A percentile compares a stretch with the other conserved stretches of the same genome.
These are phyloP conservation scores for Patella vulgata DNA, from an alignment of 1,140 invertebrate species.

Conservation along the genomic window DNA sequence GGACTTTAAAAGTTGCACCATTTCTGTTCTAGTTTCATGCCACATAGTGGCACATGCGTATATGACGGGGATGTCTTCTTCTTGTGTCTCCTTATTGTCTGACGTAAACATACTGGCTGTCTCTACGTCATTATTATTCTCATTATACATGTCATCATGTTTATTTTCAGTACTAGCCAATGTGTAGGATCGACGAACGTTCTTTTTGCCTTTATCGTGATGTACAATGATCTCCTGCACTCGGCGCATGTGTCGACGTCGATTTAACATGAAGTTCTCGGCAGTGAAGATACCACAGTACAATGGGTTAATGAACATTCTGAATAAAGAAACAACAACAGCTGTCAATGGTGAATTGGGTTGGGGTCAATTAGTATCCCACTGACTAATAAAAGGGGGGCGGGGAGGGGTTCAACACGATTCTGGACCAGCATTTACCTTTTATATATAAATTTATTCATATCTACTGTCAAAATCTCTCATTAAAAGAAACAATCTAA, in stretches of 20 bases:
- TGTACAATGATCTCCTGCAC: constrained; percentile 73
- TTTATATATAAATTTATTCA: no score
- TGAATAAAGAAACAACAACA: constrained; percentile 31
- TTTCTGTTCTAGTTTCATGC: constrained; percentile 57
- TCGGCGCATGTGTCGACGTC: constrained; percentile 79
- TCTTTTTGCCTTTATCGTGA: no score
- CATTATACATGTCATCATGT: no score
- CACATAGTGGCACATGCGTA: constrained; percentile 61
- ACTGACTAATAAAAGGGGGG: no score
- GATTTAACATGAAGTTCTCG: constrained; percentile 92
- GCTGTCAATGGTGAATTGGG: neutral
- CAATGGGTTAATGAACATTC: constrained; percentile 91
- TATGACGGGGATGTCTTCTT: constrained; percentile 28
- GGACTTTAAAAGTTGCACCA: constrained; percentile 54
- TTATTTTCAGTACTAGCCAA: no score
- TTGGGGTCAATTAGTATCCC: no score
- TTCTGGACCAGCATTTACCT: no score
- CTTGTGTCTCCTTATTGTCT: constrained; percentile 8
- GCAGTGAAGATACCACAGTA: constrained; percentile 92
- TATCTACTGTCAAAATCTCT: no score
- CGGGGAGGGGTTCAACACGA: neutral
- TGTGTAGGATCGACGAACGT: no score
- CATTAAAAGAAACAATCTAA: constrained; percentile 1
- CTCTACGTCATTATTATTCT: no score
- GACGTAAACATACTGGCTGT: constrained; percentile 80